Evolutionary conservation across 1,140 invertebrate species (phyloP).

Genomic region (Nasonia giraulti): DNA sequence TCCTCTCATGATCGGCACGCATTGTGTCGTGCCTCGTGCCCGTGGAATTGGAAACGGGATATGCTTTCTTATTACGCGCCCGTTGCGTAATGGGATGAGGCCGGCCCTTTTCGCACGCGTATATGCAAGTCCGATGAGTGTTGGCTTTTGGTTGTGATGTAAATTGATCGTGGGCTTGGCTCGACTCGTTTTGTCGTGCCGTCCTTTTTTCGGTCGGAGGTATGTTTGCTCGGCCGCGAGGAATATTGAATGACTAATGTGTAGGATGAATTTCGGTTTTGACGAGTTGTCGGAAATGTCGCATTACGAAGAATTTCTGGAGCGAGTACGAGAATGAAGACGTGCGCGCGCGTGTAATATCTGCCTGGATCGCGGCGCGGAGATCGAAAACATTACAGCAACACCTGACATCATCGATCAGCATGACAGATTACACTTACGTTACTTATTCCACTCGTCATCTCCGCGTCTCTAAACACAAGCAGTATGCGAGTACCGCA

Average conservation of each 20-base stretch:
- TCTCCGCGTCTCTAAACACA: background rate
- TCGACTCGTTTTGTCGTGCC: background rate
- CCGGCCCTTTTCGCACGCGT: background rate
- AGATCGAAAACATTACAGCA: constrained; percentile 12
- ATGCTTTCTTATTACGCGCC: background rate
- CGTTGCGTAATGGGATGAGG: background rate
- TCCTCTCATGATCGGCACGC: background rate
- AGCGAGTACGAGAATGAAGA: background rate
- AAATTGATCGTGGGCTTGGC: background rate
- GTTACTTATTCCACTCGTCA: background rate
- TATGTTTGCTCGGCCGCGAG: background rate
- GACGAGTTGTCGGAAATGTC: no score
- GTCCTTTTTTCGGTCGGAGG: background rate
- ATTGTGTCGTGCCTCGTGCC: background rate
- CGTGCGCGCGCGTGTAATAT: background rate
- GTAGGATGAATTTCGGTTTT: background rate
- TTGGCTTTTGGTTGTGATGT: background rate
- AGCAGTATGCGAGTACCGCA: background rate
- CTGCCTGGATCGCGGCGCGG: background rate
- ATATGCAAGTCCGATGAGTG: background rate
- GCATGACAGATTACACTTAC: background rate
- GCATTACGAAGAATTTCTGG: no score
- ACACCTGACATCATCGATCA: constrained; percentile 18
- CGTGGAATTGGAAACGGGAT: constrained; percentile 2
- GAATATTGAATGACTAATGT: background rate